Evolutionary conservation across 35 echinoderm and acorn worm species (phyloP), one percentile per base, ranked within the genome.

Genomic region (Heliocidaris erythrogramma): DNA sequence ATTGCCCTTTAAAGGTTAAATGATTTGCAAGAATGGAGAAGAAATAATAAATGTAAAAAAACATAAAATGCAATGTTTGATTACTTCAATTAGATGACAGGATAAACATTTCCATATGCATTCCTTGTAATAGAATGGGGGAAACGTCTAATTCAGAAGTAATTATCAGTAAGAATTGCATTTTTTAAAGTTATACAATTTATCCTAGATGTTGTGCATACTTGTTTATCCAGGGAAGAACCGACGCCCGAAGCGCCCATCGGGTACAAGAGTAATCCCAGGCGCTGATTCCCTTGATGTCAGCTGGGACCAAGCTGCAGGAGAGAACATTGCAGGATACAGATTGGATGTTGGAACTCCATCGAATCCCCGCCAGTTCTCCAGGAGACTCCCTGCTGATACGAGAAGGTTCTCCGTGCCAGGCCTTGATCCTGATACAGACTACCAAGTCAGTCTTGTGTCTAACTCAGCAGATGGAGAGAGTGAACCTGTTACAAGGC

Each of bases 391-490:
- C 27, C 65, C 65, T n/a, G 65, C 65, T 6, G 65, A 78, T 78
- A 18, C 65, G 27, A 78, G 65, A 78, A 78, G 27, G 21, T 6
- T 78, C 27, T 4, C 18, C 6, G 65, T 78, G 65, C 18, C 21
- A 27, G 65, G 65, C 65, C 65, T 78, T 27, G 65, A 78, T 7
- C 65, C 65, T 78, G 27, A 78, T 24, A 78, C 65, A 27, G 65
- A 78, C 65, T 78, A 78, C 65, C 65, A 78, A 78, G 65, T 78
- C 27, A 78, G 27, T 78, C 65, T 78, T 78, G 65, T 78, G 17
- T 78, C 65, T 78, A 78, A 18, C 65, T 78, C 65, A 78, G 18
- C 65, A 78, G 65, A 78, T 78, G 65, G 65, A 78, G 65, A 78
- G 27, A 78, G 65, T 27, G 65, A 78, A 78, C 65, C 65, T 7